Percentiles rank a stretch among this genome's conserved stretches.
phyloP scores from a whole-genome alignment of 2,888 invertebrate species.

The Flabesymbios commensalis region DNA sequence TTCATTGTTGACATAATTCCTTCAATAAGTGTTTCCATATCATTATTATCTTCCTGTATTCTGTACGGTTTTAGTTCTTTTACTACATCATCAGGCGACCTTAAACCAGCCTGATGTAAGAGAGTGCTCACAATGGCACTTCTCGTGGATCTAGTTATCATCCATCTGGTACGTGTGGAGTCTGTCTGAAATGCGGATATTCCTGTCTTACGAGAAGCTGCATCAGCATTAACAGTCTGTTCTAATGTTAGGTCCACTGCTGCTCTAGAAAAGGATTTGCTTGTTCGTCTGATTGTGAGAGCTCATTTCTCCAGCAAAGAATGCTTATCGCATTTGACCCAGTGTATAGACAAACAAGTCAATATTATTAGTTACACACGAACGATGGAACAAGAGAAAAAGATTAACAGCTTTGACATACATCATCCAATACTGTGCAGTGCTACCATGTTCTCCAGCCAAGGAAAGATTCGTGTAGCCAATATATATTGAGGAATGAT shows the following conservation, averaged over 20 bases:
- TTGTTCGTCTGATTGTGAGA: conserved; percentile 21
- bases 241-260: conserved; percentile 25
- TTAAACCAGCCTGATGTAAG: conserved; percentile 15
- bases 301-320: conserved; percentile 18
- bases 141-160: not conserved
- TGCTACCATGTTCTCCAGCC: not conserved
- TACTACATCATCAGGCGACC: conserved; percentile 1
- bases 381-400: not conserved
- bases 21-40: conserved; percentile 18
- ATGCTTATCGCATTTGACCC: not conserved
- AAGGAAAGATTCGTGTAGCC: not conserved
- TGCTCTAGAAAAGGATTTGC: conserved; percentile 16
- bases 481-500: not conserved
- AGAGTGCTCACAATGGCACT: conserved; percentile 10
- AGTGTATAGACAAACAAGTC: not conserved
- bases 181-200: conserved; percentile 17
- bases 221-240: conserved; percentile 25
- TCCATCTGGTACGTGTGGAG: conserved; percentile 10
- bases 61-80: conserved; percentile 9
- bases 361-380: not conserved
- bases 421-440: conserved; percentile 4
- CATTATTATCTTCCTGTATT: conserved; percentile 12
- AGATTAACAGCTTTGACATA: not conserved
- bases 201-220: conserved; percentile 25
- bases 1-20: conserved; percentile 17